Conservation (phyloP, 1,140 invertebrate genomes). For the Cydia splendana region DNA sequence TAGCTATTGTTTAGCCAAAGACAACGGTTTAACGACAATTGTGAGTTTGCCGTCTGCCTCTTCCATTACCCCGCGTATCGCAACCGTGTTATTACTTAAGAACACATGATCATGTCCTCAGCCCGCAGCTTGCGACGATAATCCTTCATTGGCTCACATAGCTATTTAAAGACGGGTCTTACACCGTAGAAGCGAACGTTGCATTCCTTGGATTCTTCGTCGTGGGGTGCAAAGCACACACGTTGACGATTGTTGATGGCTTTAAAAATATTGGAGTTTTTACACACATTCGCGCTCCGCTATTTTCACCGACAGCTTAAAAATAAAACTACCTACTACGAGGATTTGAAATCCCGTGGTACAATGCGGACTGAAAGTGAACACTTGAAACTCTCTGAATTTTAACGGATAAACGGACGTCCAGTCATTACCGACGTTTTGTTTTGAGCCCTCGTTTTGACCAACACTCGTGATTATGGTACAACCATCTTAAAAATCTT, state of each 20-base stretch:
- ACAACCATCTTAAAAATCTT: too few species aligned
- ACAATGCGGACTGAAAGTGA: too few species aligned
- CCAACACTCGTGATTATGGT: too few species aligned
- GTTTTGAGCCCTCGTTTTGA: too few species aligned
- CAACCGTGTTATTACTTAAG: slow-evolving; percentile 13
- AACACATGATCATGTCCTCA: slow-evolving; percentile 18
- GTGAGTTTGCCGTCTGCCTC: slow-evolving; percentile 1
- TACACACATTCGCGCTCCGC: neutral
- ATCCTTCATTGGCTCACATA: slow-evolving; percentile 59
- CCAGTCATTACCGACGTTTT: too few species aligned
- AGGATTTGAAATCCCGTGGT: too few species aligned
- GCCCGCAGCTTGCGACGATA: slow-evolving; percentile 44
- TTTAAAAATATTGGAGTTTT: neutral
- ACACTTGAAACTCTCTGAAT: too few species aligned
- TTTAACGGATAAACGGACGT: too few species aligned
- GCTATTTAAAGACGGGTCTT: slow-evolving; percentile 65
- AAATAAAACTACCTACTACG: too few species aligned
- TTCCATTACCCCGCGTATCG: neutral
- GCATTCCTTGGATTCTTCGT: slow-evolving; percentile 61
- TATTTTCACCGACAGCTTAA: neutral
- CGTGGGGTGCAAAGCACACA: slow-evolving; percentile 44
- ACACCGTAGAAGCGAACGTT: slow-evolving; percentile 70
- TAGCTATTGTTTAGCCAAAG: neutral
- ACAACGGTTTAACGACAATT: neutral
- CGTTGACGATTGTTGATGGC: neutral